Conservation (phyloP, 2,888 invertebrate species). For the Seira sanloemensis region DNA sequence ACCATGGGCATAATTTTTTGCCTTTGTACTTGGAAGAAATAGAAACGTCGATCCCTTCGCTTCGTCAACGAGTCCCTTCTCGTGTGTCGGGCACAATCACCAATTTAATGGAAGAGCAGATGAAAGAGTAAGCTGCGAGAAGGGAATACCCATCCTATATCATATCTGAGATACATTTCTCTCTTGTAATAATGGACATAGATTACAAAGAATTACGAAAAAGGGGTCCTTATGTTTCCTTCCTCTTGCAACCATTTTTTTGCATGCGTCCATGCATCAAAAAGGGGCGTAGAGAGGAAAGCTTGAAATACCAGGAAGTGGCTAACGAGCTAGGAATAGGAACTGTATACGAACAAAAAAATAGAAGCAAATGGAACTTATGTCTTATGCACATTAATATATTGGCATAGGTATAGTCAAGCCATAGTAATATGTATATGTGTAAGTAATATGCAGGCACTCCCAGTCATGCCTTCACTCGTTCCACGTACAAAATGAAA, state of each 20-base stretch:
- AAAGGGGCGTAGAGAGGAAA: conserved; percentile 42
- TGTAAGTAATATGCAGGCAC: too few relatives aligned
- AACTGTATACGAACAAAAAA: conserved; percentile 22
- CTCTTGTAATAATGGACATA: not conserved
- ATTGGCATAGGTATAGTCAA: too few relatives aligned
- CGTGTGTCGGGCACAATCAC: not conserved
- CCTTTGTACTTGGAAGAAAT: too few relatives aligned
- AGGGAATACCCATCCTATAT: not conserved
- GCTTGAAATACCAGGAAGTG: conserved; percentile 48
- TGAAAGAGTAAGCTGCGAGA: not conserved
- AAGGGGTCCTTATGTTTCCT: conserved; percentile 41
- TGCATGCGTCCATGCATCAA: conserved; percentile 55
- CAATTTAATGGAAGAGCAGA: not conserved
- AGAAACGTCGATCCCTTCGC: too few relatives aligned
- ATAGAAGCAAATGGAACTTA: not conserved
- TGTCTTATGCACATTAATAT: too few relatives aligned
- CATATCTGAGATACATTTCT: not conserved
- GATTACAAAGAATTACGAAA: not conserved
- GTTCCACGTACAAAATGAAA: too few relatives aligned
- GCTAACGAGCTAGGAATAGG: conserved; percentile 36
- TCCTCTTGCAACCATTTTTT: conserved; percentile 29
- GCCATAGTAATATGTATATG: too few relatives aligned
- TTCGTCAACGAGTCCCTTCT: too few relatives aligned
- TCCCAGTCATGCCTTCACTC: too few relatives aligned
- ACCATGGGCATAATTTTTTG: not conserved